Evolutionary conservation across 1,140 invertebrate genomes (phyloP).

Genomic region (Cherax quadricarinatus): DNA sequence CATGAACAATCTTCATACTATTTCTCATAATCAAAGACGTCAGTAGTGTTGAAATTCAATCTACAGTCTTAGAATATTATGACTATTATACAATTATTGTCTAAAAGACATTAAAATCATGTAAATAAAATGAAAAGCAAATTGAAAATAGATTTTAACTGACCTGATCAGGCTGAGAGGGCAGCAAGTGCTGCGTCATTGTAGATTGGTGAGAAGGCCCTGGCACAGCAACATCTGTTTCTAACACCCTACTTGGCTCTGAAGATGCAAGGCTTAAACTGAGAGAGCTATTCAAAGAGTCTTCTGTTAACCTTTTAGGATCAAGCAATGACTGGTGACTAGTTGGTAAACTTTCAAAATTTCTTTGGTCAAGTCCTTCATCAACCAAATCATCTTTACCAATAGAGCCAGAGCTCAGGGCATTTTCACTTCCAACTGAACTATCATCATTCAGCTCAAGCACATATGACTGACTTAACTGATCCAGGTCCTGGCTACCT

Average conservation of each 20-base stretch:
- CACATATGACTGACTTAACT: conserved; percentile 38
- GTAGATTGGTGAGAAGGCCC: conserved; percentile 34
- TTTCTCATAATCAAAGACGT: too few relatives aligned
- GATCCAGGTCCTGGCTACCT: conserved; percentile 31
- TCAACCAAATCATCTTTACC: conserved; percentile 38
- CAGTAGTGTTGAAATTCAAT: too few relatives aligned
- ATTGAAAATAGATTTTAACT: not conserved
- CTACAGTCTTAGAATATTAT: too few relatives aligned
- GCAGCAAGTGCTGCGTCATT: conserved; percentile 28
- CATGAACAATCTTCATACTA: too few relatives aligned
- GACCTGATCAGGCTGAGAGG: conserved; percentile 34
- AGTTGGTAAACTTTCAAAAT: not conserved
- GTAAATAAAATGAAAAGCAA: too few relatives aligned
- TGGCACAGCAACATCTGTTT: conserved; percentile 27
- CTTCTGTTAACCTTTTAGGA: not conserved
- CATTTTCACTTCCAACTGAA: conserved; percentile 52
- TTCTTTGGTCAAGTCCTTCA: not conserved
- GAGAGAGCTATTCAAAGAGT: conserved; percentile 13
- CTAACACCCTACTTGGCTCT: conserved; percentile 3
- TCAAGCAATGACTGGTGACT: conserved; percentile 20
- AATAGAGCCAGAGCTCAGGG: conserved; percentile 20
- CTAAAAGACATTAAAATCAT: too few relatives aligned
- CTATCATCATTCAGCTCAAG: conserved; percentile 45
- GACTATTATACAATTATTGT: too few relatives aligned
- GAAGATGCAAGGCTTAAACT: conserved; percentile 40